Evolutionary conservation across 92 coral and sea anemone genomes (phyloP), one percentile per base, ranked within the genome.

Genomic region (Epizoanthus scotinus): DNA sequence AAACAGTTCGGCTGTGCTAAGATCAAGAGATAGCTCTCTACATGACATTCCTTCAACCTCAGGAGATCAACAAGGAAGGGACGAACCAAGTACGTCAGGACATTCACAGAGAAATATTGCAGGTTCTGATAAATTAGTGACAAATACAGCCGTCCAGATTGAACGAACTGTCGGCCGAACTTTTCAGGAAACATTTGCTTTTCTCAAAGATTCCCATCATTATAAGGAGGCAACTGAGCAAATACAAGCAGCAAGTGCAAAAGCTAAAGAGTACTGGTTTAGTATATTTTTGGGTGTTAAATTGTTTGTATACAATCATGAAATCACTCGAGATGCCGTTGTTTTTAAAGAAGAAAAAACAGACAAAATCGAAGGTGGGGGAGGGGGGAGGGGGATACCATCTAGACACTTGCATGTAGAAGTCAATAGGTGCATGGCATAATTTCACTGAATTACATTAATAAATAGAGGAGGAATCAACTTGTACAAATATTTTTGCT

Each of bases 151-250:
- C n/a, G n/a, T 26, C 66, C 44, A 27, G 8, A 29, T 17, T 31
- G 75, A 57, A 78, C 64, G 38, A 60, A 57, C 80, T 49, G 91
- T 77, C n/a, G 99, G 96, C 18, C 91, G 83, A 19, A 91, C 87
- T 58, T 93, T 96, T 31, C 83, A 84, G 73, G 99, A 96, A 57
- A 91, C 98, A 20, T 95, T 95, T 84, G 98, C 99, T n/a, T 95
- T 95, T 81, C 86, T 96, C 5, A 93, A 96, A 68, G 86, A 87
- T 63, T 93, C 99, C 5, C 85, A 81, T 63, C 91, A 91, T 79
- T 96, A 93, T 50, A 88, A 93, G 64, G 98, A 91, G 69, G 94
- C 95, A 40, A 88, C 87, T 40, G 89, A 92, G 20, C 83, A 91
- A 84, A 91, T 93, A 80, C 86, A 92, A 63, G 92, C 86, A 22